These are phyloP conservation scores for Parauchenoglanis punctatus DNA, from an alignment of 2,797 vertebrate genomes.

Conservation along the genomic window DNA sequence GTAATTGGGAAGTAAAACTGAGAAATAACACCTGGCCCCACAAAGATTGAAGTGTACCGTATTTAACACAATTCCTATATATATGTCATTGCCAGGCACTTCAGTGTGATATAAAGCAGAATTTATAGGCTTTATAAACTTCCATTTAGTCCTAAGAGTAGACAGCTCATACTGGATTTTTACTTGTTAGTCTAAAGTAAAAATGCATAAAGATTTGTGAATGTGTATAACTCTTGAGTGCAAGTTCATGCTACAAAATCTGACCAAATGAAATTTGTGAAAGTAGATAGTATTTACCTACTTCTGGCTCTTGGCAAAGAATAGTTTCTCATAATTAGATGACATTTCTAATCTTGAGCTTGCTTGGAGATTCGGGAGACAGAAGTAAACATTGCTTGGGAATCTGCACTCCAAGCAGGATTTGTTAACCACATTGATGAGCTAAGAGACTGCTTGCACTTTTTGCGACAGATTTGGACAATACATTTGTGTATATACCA, in stretches of 20 bases:
- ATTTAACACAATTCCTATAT: background rate
- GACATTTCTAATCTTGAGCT: conserved; percentile 53
- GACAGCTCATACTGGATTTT: background rate
- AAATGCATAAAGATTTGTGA: background rate
- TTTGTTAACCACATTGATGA: conserved; percentile 47
- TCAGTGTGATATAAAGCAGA: conserved; percentile 23
- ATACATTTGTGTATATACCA: conserved; percentile 35
- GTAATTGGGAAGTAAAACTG: conserved; percentile 20
- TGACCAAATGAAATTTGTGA: conserved; percentile 33
- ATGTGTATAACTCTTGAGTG: conserved; percentile 4
- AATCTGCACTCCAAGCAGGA: conserved; percentile 38
- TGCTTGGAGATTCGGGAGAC: conserved; percentile 49
- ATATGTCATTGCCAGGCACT: background rate
- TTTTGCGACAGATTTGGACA: conserved; percentile 12
- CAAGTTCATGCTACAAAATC: conserved; percentile 10
- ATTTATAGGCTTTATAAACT: conserved; percentile 8
- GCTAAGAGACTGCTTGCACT: background rate
- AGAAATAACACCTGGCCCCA: conserved; percentile 21
- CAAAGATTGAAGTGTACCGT: conserved; percentile 9
- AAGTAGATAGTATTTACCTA: conserved; percentile 41
- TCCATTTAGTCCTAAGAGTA: background rate
- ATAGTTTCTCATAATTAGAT: conserved; percentile 61
- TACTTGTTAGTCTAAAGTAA: background rate
- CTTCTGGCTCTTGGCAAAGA: conserved; percentile 53
- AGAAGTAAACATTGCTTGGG: conserved; percentile 52